Evolutionary conservation across 2,113 vertebrate species (phyloP), one percentile per base, ranked within the genome.

Genomic region (Centropristis striata): DNA sequence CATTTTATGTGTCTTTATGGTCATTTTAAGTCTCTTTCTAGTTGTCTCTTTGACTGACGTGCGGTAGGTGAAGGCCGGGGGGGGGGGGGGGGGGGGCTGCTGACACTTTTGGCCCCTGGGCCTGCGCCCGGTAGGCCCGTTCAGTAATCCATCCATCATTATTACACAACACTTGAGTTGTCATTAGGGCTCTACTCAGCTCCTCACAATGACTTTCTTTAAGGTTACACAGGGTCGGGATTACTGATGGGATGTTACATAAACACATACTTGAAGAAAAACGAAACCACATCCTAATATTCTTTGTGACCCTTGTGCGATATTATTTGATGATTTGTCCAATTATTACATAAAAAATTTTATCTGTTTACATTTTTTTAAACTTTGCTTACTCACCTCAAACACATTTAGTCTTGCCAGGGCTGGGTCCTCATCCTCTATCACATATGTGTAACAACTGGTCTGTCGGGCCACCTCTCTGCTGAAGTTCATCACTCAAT

Each of bases 371-470:
- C 5, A n/a, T n/a, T n/a, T 44, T 44, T 44, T 44, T 44, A 44
- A 6, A 0, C 6, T 44, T 44, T 16, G 13, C 15, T 44, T 44
- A 44, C 47, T 90, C 72, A 95, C 95, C 90, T 95, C 85, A 28
- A 95, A 92, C n/a, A 93, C 80, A 75, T 90, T 91, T 23, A 25
- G 41, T 23, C 37, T 77, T 8, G 90, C 84, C 90, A 90, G 41
- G 18, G 78, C 32, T 37, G 60, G 32, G 51, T 94, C 85, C 0
- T 93, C 91, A 14, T 94, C 90, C 27, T 93, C 91, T 42, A 95
- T 88, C 81, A 96, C 93, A 36, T 92, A 94, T 1, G 89, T 89
- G 23, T 96, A 95, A 76, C 80, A 92, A 57, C 86, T 93, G 84
- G 76, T 93, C 70, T 86, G 85, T 39, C 83, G 85, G 53, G 86